These are phyloP conservation scores for Oncorhynchus keta DNA, from an alignment of 2,113 vertebrate species.

Conservation along the genomic window DNA sequence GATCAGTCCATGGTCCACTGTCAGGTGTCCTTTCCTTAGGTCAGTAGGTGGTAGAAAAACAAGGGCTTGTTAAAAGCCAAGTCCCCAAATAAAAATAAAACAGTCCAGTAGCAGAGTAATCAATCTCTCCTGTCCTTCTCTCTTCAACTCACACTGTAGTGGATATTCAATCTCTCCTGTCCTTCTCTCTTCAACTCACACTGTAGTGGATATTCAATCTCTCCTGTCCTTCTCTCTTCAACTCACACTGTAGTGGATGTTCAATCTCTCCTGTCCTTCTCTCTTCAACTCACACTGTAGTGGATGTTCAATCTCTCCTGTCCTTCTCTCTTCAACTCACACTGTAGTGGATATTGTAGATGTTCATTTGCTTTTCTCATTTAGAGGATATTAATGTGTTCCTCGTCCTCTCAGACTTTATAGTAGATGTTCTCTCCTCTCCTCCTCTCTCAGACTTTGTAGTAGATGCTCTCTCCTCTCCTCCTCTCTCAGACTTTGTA, in stretches of 20 bases:
- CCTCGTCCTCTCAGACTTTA: background rate
- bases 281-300: background rate
- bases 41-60: conserved; percentile 19
- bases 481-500: background rate
- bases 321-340: background rate
- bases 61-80: background rate
- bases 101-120: conserved; percentile 41
- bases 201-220: background rate
- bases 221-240: background rate
- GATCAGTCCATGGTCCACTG: background rate
- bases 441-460: background rate
- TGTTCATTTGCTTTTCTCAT: conserved; percentile 45
- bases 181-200: background rate
- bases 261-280: background rate
- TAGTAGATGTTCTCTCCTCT: background rate
- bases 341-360: background rate
- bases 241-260: background rate
- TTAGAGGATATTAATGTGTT: too few relatives aligned
- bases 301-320: background rate
- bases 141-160: background rate
- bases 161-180: background rate
- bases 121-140: background rate
- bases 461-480: background rate
- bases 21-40: background rate
- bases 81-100: conserved; percentile 30